These are phyloP conservation scores for Lampropteryx suffumata DNA, from an alignment of 2,888 invertebrate species.

Conservation along the genomic window DNA sequence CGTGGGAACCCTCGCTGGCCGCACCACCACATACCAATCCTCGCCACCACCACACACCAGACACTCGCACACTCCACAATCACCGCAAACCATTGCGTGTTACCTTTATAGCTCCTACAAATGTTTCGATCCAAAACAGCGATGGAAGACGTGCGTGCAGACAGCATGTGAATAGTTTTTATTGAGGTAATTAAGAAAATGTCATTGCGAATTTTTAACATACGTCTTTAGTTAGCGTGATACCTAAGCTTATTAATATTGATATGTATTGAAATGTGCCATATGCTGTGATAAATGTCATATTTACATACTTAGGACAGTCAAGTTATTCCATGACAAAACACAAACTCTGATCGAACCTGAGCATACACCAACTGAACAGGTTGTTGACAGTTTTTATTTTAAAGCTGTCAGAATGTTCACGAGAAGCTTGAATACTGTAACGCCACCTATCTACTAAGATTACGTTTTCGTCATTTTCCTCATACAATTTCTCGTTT, in stretches of 20 bases:
- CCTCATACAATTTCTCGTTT: too few relatives aligned
- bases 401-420: too few relatives aligned
- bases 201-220: constrained; percentile 58
- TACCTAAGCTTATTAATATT: constrained; percentile 54
- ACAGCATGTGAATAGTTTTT: neutral
- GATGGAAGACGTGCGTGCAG: constrained; percentile 7
- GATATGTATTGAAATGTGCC: constrained; percentile 43
- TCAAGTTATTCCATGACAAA: too few relatives aligned
- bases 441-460: too few relatives aligned
- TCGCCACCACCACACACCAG: constrained; percentile 11
- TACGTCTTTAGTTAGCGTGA: constrained; percentile 48
- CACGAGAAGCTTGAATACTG: too few relatives aligned
- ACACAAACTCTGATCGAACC: too few relatives aligned
- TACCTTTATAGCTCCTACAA: neutral
- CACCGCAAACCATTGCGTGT: constrained; percentile 1
- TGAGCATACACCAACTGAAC: too few relatives aligned
- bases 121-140: neutral
- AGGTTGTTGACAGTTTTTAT: too few relatives aligned
- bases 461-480: too few relatives aligned
- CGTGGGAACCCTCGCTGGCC: constrained; percentile 63
- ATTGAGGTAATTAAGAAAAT: constrained; percentile 46
- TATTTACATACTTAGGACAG: constrained; percentile 40
- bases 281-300: constrained; percentile 35
- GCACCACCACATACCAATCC: constrained; percentile 30
- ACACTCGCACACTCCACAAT: neutral